phyloP scores from a whole-genome alignment of 2,888 invertebrate genomes.

The Polietes domitor region DNA sequence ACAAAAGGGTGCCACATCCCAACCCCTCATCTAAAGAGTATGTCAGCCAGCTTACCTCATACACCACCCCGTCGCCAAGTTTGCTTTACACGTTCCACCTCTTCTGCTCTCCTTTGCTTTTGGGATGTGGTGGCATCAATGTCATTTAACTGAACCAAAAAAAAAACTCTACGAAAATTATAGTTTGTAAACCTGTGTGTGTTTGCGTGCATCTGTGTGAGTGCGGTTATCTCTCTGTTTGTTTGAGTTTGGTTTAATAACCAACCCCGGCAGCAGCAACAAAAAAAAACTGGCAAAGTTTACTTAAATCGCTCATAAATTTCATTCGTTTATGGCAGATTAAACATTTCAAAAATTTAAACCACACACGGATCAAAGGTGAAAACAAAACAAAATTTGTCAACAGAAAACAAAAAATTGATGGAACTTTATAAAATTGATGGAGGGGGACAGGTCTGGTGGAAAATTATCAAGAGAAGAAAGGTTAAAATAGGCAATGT shows the following conservation, averaged over 20 bases:
- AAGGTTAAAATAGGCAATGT: too few relatives aligned
- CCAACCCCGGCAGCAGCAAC: not conserved
- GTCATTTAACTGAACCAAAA: constrained; percentile 6
- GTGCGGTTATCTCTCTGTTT: constrained; percentile 26
- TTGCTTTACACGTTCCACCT: not conserved
- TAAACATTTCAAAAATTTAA: not conserved
- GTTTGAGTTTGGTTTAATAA: not conserved
- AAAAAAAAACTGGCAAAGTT: not conserved
- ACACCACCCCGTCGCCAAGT: not conserved
- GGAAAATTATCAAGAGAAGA: too few relatives aligned
- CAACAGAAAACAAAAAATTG: too few relatives aligned
- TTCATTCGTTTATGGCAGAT: not conserved
- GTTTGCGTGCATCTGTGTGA: constrained; percentile 7
- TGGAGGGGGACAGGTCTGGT: too few relatives aligned
- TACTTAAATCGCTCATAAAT: not conserved
- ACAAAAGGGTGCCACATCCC: not conserved
- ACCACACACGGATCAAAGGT: not conserved
- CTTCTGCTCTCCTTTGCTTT: not conserved
- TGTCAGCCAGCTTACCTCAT: not conserved
- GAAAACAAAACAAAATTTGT: not conserved
- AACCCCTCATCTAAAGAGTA: not conserved
- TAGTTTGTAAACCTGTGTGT: not conserved
- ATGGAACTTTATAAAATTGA: too few relatives aligned
- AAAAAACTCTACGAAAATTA: not conserved
- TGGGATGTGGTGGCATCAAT: not conserved